Percentiles rank a stretch among this genome's conserved stretches.
These are phyloP conservation scores for Paralichthys olivaceus DNA, from an alignment of 2,113 vertebrate genomes.

Conservation along the genomic window DNA sequence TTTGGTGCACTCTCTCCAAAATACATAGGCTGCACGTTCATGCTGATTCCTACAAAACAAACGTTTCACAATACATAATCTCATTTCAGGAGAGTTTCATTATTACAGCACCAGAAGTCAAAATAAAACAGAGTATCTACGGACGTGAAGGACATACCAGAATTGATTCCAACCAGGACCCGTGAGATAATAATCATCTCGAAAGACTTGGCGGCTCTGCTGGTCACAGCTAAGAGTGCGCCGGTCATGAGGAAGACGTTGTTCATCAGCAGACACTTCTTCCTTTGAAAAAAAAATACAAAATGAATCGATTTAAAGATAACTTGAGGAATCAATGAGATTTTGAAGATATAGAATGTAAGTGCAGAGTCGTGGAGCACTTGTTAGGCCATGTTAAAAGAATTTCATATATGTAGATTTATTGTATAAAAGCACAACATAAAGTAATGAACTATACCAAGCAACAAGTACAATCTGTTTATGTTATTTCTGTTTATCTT, in stretches of 20 bases:
- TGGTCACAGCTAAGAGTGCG: constrained; percentile 84
- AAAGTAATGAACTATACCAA: too few relatives aligned
- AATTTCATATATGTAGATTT: too few relatives aligned
- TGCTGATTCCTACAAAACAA: constrained; percentile 86
- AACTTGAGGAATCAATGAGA: not conserved
- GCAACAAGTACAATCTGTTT: too few relatives aligned
- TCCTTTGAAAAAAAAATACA: constrained; percentile 77
- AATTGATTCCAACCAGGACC: constrained; percentile 87
- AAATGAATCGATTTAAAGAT: not conserved
- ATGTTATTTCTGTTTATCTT: too few relatives aligned
- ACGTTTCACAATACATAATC: not conserved
- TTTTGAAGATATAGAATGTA: not conserved
- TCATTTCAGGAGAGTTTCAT: too few relatives aligned
- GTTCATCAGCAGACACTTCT: constrained; percentile 90
- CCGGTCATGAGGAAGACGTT: constrained; percentile 87
- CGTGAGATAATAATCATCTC: constrained; percentile 93
- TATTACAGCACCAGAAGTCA: not conserved
- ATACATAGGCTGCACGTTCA: constrained; percentile 96
- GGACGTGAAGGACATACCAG: constrained; percentile 76
- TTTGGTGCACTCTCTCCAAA: constrained; percentile 92
- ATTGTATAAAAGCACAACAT: too few relatives aligned
- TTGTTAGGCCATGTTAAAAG: too few relatives aligned
- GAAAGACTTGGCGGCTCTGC: constrained; percentile 85
- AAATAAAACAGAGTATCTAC: not conserved
- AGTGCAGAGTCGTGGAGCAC: too few relatives aligned